These are phyloP conservation scores for Osedax frankpressi DNA, from an alignment of 2,888 invertebrate genomes.

Conservation along the genomic window DNA sequence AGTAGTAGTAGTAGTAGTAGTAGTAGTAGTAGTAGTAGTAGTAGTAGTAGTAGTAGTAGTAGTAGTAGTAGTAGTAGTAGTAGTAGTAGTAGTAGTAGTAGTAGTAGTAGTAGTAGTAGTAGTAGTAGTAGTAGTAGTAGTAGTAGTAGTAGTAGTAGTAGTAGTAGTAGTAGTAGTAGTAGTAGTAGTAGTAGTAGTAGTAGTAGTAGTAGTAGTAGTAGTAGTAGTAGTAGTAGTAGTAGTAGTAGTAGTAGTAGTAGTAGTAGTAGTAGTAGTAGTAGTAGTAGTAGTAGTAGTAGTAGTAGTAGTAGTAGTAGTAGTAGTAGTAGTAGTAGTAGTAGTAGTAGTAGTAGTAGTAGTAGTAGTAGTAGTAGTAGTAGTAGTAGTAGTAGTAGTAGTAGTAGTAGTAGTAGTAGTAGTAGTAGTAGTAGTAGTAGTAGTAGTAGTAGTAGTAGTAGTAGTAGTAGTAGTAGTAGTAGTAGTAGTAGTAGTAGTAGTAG, in stretches of 20 bases:
- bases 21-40: background rate
- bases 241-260: background rate
- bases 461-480: background rate
- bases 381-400: background rate
- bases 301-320: background rate
- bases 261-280: background rate
- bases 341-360: background rate
- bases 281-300: background rate
- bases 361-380: background rate
- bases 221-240: background rate
- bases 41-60: background rate
- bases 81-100: background rate
- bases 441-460: background rate
- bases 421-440: background rate
- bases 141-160: background rate
- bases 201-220: background rate
- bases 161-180: background rate
- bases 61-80: background rate
- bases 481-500: background rate
- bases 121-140: background rate
- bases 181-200: background rate
- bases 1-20: background rate
- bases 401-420: background rate
- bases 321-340: background rate
- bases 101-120: background rate